These are phyloP conservation scores for Lasiurus borealis DNA, from an alignment of 2,113 vertebrate species.

Conservation along the genomic window DNA sequence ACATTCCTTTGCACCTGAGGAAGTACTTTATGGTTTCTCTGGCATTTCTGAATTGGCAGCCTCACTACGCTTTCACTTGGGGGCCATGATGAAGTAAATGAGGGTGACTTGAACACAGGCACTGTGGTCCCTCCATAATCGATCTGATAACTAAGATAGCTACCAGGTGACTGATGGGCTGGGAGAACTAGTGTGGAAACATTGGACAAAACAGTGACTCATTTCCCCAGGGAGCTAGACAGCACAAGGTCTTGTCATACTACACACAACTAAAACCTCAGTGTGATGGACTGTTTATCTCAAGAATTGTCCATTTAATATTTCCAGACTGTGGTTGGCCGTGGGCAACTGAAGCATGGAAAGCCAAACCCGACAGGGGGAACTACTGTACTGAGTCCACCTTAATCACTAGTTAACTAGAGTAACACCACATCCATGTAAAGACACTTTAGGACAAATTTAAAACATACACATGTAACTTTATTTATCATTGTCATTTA, in stretches of 20 bases:
- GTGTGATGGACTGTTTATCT: background rate
- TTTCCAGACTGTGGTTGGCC: background rate
- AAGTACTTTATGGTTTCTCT: background rate
- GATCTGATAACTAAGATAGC: no score
- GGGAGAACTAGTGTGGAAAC: background rate
- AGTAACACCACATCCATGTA: background rate
- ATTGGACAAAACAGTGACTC: background rate
- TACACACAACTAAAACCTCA: background rate
- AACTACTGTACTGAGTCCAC: background rate
- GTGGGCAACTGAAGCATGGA: background rate
- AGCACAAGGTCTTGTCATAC: background rate
- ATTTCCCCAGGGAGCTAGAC: background rate
- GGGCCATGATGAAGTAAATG: background rate
- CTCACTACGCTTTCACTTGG: background rate
- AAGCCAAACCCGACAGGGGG: background rate
- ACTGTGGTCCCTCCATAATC: background rate
- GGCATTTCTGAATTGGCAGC: background rate
- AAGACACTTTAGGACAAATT: slow-evolving; percentile 18
- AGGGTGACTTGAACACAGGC: no score
- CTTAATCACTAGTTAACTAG: background rate
- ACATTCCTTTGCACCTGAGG: background rate
- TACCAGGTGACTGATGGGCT: background rate
- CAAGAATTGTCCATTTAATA: background rate
- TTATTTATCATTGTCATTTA: slow-evolving; percentile 70
- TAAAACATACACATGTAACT: slow-evolving; percentile 62